Evolutionary conservation across 2,113 vertebrate genomes (phyloP).

Genomic region (Podarcis raffonei): DNA sequence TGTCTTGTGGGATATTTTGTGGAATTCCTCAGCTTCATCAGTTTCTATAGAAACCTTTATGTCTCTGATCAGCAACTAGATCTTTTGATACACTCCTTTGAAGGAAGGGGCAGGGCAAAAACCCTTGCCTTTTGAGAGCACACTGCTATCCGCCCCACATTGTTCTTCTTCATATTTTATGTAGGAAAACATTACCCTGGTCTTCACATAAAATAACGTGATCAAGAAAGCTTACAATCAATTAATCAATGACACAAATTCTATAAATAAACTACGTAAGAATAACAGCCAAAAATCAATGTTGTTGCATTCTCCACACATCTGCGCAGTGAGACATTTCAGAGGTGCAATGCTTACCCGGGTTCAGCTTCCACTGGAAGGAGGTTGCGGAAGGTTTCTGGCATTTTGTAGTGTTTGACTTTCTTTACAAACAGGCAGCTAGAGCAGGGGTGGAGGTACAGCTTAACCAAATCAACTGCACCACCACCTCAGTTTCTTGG

Average conservation of each 20-base stretch:
- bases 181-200: neutral
- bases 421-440: neutral
- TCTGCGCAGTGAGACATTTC: neutral
- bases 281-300: neutral
- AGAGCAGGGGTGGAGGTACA: neutral
- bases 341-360: neutral
- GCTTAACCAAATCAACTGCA: neutral
- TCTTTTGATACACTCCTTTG: neutral
- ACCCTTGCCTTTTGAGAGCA: neutral
- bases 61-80: neutral
- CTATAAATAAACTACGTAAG: neutral
- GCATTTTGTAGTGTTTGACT: neutral
- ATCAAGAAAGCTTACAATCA: neutral
- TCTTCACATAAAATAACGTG: neutral
- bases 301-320: neutral
- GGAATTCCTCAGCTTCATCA: neutral
- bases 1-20: neutral
- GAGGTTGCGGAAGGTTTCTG: neutral
- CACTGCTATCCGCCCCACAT: too few relatives aligned
- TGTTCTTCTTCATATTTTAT: neutral
- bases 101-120: neutral
- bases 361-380: neutral
- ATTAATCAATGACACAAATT: neutral
- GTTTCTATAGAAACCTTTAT: conserved; percentile 5
- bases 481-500: neutral